Base-by-base conservation (phyloP, 2,888 invertebrate species). In the Ditula angustiorana region DNA sequence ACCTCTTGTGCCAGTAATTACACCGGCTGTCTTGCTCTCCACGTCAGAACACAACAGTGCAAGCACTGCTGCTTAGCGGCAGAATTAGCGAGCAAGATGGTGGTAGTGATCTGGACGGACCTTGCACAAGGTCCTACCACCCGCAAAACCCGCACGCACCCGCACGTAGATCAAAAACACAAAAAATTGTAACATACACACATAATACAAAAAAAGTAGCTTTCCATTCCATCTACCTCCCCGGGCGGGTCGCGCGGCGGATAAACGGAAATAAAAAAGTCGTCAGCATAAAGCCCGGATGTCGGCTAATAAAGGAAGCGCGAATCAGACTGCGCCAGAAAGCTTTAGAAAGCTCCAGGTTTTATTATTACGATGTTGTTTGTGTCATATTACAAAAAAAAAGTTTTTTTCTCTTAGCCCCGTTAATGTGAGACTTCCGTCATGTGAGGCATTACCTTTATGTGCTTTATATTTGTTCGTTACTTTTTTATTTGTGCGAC, bases 331-430 rank as follows among this genome's bases (percentile, higher is more conserved):
- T 74, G 81, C 71, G 82, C 78, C 77, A 53, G 64, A 70, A 64
- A 67, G 77, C 82, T 63, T 62, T 33, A 41, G 44, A 62, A 61
- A 62, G 73, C 69, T 33, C 62, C 78, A 79, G 80, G 74, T 83
- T 88, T 88, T 89, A 89, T 88, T 88, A 88, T 86, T 85, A 88
- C 81, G 83, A 79, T 86, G 87, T 88, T 87, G 86, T 85, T 73
- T 73, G 71, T 69, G 77, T 71, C 81, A 72, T 83, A 82, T 83
- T 79, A 71, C 71, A 68, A 67, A 73, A 72, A 70, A 75, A 67
- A 61, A 65, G 58, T 78, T 76, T 79, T 81, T 75, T 66, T 62
- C 55, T 61, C 61, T 61, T 61, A 61, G 55, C 61, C 30, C 52
- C n/a, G 37, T 56, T 62, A 62, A 62, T 62, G 56, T 49, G 23